These are phyloP conservation scores for Pherbina coryleti DNA, from an alignment of 2,888 invertebrate genomes.

Conservation along the genomic window DNA sequence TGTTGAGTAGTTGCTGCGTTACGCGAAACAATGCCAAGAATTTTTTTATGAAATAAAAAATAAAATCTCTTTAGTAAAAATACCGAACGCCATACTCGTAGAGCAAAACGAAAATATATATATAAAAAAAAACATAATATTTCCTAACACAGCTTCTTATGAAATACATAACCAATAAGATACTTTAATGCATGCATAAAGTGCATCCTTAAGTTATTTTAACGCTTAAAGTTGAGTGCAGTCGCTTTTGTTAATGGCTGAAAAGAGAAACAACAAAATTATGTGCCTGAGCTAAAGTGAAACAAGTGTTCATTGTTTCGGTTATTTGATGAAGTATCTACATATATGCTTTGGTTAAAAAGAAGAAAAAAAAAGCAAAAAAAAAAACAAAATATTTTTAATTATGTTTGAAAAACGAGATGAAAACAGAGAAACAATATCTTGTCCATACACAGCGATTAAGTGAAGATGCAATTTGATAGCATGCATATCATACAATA, in stretches of 20 bases:
- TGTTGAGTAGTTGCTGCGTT: conserved; percentile 43
- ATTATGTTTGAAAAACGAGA: too few relatives aligned
- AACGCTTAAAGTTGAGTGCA: background rate
- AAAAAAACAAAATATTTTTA: conserved; percentile 23
- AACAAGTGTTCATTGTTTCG: too few relatives aligned
- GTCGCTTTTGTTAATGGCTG: too few relatives aligned
- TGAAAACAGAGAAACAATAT: too few relatives aligned
- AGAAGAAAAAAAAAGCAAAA: background rate
- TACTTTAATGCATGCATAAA: background rate
- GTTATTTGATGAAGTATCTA: too few relatives aligned
- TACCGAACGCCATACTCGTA: background rate
- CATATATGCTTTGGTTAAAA: too few relatives aligned
- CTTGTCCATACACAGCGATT: too few relatives aligned
- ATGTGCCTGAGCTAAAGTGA: too few relatives aligned
- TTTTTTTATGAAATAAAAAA: background rate
- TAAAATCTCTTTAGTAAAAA: background rate
- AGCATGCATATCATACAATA: too few relatives aligned
- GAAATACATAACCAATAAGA: too few relatives aligned
- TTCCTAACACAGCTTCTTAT: background rate
- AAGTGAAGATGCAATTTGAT: too few relatives aligned
- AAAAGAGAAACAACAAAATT: too few relatives aligned
- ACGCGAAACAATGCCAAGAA: background rate
- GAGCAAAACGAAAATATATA: background rate
- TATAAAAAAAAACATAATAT: background rate
- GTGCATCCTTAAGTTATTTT: background rate